phyloP scores from a whole-genome alignment of 2,797 vertebrate genomes.

The Acanthopagrus latus region DNA sequence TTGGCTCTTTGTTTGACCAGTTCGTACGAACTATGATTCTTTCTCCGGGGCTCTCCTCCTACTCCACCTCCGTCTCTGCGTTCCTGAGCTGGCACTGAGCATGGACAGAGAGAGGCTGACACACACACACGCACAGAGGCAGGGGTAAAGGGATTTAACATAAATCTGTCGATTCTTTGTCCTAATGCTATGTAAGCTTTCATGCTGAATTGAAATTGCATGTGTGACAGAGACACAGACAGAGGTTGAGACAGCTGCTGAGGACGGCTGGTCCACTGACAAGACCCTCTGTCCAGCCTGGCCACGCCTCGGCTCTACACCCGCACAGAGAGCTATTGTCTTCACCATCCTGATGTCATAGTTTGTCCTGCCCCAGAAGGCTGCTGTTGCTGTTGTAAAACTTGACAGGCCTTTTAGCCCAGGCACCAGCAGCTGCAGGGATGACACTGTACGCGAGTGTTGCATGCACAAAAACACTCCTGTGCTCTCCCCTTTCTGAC shows the following conservation, averaged over 20 bases:
- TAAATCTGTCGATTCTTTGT: conserved; percentile 68
- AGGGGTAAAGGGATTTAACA: conserved; percentile 62
- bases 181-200: conserved; percentile 64
- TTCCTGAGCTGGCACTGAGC: conserved; percentile 72
- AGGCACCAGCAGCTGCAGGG: conserved; percentile 20
- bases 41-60: conserved; percentile 75
- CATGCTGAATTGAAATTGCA: conserved; percentile 61
- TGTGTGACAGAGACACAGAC: conserved; percentile 67
- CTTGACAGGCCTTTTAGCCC: conserved; percentile 46
- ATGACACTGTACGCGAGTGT: neutral
- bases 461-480: conserved; percentile 21
- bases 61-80: conserved; percentile 83
- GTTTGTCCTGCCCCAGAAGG: conserved; percentile 71
- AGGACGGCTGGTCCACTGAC: conserved; percentile 67
- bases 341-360: conserved; percentile 83
- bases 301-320: conserved; percentile 76
- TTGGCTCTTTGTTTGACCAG: conserved; percentile 74
- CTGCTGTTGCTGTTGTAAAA: conserved; percentile 66
- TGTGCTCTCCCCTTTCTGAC: conserved; percentile 27
- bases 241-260: conserved; percentile 81
- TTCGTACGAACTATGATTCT: conserved; percentile 62
- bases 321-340: conserved; percentile 85
- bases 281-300: conserved; percentile 81
- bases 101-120: conserved; percentile 47
- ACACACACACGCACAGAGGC: conserved; percentile 23